Percentiles rank a stretch among this genome's conserved stretches.
Evolutionary conservation across 2,888 invertebrate species (phyloP).

Genomic region (Anoncus sp.): DNA sequence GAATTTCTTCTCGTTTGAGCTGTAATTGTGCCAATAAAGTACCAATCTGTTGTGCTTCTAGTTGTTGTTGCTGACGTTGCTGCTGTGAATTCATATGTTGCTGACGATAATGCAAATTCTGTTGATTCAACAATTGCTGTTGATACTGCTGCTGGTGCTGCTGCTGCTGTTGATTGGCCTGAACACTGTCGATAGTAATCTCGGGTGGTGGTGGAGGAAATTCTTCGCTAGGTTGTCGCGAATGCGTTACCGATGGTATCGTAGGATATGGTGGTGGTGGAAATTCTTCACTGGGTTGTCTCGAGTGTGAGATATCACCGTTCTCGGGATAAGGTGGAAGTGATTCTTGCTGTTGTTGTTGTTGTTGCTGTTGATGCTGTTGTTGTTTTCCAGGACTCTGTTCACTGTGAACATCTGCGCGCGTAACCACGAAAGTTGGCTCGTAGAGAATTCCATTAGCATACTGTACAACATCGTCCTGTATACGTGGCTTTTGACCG

Average conservation of each 20-base stretch:
- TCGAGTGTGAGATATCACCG: constrained; percentile 83
- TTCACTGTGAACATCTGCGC: constrained; percentile 94
- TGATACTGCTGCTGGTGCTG: constrained; percentile 58
- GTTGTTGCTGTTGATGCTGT: constrained; percentile 33
- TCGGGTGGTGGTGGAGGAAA: constrained; percentile 95
- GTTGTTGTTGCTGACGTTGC: constrained; percentile 69
- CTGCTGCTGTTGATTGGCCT: constrained; percentile 57
- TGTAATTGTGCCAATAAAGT: constrained; percentile 79
- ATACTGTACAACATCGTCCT: constrained; percentile 83
- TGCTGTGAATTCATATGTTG: constrained; percentile 57
- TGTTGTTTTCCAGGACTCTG: constrained; percentile 87
- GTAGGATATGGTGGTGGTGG: constrained; percentile 92
- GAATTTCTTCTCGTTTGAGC: constrained; percentile 82
- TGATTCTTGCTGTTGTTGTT: constrained; percentile 83
- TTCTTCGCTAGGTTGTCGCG: constrained; percentile 94
- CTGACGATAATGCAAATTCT: constrained; percentile 50
- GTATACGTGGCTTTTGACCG: constrained; percentile 75
- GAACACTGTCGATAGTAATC: constrained; percentile 85
- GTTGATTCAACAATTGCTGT: constrained; percentile 50
- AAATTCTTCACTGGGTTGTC: constrained; percentile 85
- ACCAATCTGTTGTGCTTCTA: constrained; percentile 79
- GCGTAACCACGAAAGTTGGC: constrained; percentile 88
- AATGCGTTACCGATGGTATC: constrained; percentile 90
- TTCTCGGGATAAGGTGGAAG: constrained; percentile 83
- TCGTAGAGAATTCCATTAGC: constrained; percentile 83